Evolutionary conservation across 2,797 vertebrate genomes (phyloP).

Genomic region (Acanthurus lineatus): DNA sequence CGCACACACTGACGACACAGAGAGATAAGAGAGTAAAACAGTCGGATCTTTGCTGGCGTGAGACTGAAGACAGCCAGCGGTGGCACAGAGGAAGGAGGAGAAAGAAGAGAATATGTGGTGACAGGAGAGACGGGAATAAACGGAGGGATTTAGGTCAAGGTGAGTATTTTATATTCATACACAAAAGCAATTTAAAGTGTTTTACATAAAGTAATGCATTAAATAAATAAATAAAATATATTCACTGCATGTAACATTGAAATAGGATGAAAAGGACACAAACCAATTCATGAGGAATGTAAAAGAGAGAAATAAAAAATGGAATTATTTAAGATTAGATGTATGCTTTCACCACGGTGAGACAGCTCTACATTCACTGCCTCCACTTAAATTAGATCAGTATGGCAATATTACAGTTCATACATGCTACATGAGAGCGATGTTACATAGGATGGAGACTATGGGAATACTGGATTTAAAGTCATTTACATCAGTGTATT

Average conservation of each 20-base stretch:
- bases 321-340: background rate
- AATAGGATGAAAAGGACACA: slow-evolving; percentile 5
- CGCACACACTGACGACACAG: slow-evolving; percentile 86
- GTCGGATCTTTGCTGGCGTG: background rate
- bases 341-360: background rate
- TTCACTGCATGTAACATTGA: background rate
- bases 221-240: background rate
- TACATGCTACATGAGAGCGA: too few relatives aligned
- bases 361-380: background rate
- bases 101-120: background rate
- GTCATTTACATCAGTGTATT: background rate
- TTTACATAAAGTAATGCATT: background rate
- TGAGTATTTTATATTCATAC: background rate
- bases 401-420: background rate
- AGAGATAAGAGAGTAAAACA: slow-evolving; percentile 6
- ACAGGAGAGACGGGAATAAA: background rate
- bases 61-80: slow-evolving; percentile 19
- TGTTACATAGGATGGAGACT: too few relatives aligned
- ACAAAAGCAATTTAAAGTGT: background rate
- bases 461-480: too few relatives aligned
- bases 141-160: background rate
- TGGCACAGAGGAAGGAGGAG: slow-evolving; percentile 5
- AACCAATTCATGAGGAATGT: background rate
- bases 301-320: background rate
- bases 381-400: too few relatives aligned